Conservation (phyloP, 2,888 invertebrate species). For the Catocala fraxini region DNA sequence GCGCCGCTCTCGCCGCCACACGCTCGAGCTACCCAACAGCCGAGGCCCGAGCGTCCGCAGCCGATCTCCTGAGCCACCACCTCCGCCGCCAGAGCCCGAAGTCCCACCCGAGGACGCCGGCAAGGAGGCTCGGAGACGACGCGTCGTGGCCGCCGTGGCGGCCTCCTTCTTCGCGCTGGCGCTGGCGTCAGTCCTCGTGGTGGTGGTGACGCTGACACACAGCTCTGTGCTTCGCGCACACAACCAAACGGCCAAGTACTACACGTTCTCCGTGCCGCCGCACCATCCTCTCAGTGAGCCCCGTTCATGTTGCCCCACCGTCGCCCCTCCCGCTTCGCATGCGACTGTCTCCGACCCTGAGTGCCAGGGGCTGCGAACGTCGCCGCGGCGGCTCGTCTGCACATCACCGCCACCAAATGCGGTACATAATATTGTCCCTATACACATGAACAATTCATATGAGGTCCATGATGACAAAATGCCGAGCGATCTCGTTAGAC, state of each 20-base stretch:
- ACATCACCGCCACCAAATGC: conserved; percentile 72
- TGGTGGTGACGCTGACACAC: conserved; percentile 93
- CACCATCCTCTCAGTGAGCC: conserved; percentile 88
- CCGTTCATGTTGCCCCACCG: conserved; percentile 88
- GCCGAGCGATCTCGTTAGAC: conserved; percentile 56
- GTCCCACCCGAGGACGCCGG: conserved; percentile 86
- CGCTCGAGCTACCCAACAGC: conserved; percentile 79
- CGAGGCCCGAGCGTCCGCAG: conserved; percentile 82
- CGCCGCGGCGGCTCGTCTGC: conserved; percentile 71
- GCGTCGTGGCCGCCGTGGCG: conserved; percentile 91
- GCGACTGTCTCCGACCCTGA: conserved; percentile 87
- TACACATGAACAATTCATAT: conserved; percentile 60
- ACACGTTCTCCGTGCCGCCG: conserved; percentile 89
- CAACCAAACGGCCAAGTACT: conserved; percentile 89
- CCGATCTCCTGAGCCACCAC: conserved; percentile 79
- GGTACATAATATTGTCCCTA: conserved; percentile 76
- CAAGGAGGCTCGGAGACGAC: conserved; percentile 90
- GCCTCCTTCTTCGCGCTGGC: conserved; percentile 92
- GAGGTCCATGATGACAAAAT: conserved; percentile 58
- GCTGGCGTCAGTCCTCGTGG: conserved; percentile 91
- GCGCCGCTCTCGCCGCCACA: conserved; percentile 80
- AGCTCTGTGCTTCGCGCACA: conserved; percentile 89
- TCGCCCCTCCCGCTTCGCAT: conserved; percentile 88
- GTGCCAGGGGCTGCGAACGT: conserved; percentile 86
- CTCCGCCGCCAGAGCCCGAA: conserved; percentile 75